Evolutionary conservation across 2,888 invertebrate species (phyloP).

Genomic region (Eudemis profundana): DNA sequence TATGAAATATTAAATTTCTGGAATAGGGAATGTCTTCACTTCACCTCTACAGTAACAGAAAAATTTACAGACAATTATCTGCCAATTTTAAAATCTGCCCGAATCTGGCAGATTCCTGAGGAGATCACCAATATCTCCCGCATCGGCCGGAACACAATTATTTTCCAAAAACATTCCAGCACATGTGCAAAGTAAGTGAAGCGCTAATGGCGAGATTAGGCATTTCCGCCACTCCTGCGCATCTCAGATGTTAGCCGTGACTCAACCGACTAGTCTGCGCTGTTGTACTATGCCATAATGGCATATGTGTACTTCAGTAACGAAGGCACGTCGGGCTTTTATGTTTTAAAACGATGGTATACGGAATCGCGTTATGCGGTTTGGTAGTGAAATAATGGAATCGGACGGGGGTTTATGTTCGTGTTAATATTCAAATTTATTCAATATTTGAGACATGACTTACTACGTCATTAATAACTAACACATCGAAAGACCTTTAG

Average conservation of each 20-base stretch:
- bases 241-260: conserved; percentile 59
- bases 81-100: not conserved
- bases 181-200: conserved; percentile 70
- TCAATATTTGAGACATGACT: too few relatives aligned
- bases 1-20: too few relatives aligned
- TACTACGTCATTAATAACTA: too few relatives aligned
- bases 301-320: conserved; percentile 11
- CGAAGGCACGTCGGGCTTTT: not conserved
- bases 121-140: conserved; percentile 33
- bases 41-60: not conserved
- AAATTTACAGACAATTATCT: not conserved
- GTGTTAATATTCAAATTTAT: too few relatives aligned
- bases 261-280: conserved; percentile 49
- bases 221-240: conserved; percentile 78
- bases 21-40: too few relatives aligned
- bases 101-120: conserved; percentile 29
- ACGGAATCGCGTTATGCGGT: not conserved
- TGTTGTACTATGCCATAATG: conserved; percentile 1
- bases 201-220: conserved; percentile 82
- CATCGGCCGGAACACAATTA: conserved; percentile 61
- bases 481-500: too few relatives aligned
- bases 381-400: not conserved
- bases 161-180: conserved; percentile 60
- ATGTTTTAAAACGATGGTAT: not conserved
- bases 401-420: not conserved